A percentile compares a stretch with the other conserved stretches of the same genome.
Conservation (phyloP, 1,140 invertebrate genomes). For the Zeugodacus cucurbitae region DNA sequence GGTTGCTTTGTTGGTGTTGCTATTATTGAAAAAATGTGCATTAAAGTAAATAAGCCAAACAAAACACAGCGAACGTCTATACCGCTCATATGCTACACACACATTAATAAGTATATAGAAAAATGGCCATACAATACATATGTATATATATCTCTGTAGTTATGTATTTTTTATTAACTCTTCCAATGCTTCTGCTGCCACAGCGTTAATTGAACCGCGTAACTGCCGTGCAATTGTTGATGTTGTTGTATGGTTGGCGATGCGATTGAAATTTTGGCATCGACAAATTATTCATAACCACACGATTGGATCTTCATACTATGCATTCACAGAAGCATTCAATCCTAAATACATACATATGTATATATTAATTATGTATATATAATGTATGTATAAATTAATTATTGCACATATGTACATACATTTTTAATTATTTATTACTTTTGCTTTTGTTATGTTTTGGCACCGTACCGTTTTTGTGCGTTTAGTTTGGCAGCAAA, state of each 20-base stretch:
- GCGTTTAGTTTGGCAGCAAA: background rate
- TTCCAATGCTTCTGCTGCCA: background rate
- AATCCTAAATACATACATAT: background rate
- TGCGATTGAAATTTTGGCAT: background rate
- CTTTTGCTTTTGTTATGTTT: background rate
- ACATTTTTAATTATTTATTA: slow-evolving; percentile 18
- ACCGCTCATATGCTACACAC: background rate
- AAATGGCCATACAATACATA: background rate
- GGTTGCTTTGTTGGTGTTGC: background rate
- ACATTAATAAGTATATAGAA: background rate
- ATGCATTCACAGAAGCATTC: background rate
- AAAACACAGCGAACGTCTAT: background rate
- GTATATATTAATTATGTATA: background rate
- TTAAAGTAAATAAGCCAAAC: background rate
- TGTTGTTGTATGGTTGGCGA: background rate
- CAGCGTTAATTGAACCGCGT: background rate
- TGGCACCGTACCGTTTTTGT: background rate
- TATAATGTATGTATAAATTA: too few relatives aligned
- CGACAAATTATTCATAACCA: background rate
- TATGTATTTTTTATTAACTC: background rate
- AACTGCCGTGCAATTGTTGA: background rate
- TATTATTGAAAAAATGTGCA: background rate
- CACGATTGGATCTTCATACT: background rate
- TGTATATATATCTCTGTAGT: background rate
- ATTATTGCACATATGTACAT: background rate